Evolutionary conservation across 1,140 invertebrate species (phyloP), one percentile per base, ranked within the genome.

Genomic region (Dysdera silvatica): DNA sequence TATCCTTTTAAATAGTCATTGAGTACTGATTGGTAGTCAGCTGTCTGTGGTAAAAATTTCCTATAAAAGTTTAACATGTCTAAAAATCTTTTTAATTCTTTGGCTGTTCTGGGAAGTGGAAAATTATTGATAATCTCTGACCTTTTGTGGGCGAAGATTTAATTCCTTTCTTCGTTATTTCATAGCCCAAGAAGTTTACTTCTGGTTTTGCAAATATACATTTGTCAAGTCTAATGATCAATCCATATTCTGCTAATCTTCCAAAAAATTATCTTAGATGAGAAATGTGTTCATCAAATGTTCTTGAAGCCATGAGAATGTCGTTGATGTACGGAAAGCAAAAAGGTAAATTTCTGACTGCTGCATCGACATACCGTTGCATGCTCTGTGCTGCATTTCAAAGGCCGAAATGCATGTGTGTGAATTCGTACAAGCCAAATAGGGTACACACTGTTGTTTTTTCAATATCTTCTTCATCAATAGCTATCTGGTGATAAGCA

Each of bases 241-340:
- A 40, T 43, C 33, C 43, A 28, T 48, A 16, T 20, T 28, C 45
- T 2, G 2, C 18, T 18, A 52, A 14, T 4, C 12, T 16, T 41
- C 10, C 20, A 10, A 3, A 71, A 2, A 80, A 66, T 26, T 63
- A 33, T 8, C 58, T 37, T 2, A 80, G 47, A 53, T 79, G 73
- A 8, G 35, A 23, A 0, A 52, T 3, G n/a, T 60, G 64, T 33
- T 61, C 24, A 24, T 52, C 23, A 3, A 18, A 7, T 5, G 29
- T 47, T n/a, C 41, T 45, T 3, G 24, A 24, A 4, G 18, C 16
- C 2, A 66, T 23, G 3, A 66, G 20, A 4, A 67, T 43, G 29
- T 67, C 61, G 47, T 67, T 61, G 2, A 65, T n/a, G 40, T 67
- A 65, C 1, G 32, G 23, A n/a, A 61, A 16, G 3, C 3, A 5